Conservation (phyloP, 2,888 invertebrate genomes). For the Eupithecia tripunctaria region DNA sequence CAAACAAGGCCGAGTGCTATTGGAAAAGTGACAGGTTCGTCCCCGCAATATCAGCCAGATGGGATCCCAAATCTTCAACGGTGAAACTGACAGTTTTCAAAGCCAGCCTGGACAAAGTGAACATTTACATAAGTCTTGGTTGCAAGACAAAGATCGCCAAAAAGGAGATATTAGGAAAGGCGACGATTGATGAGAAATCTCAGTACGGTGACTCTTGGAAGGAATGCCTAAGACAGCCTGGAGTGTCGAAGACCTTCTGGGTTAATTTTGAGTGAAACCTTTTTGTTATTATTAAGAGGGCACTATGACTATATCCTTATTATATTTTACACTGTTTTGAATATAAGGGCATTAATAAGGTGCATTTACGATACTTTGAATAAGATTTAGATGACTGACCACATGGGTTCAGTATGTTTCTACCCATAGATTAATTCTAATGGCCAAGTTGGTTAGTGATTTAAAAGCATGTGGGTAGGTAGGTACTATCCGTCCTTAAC, state of each 20-base stretch:
- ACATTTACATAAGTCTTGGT: slow-evolving; percentile 87
- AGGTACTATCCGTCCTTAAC: neutral
- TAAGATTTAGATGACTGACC: neutral
- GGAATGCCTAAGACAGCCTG: slow-evolving; percentile 83
- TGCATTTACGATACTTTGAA: slow-evolving; percentile 5
- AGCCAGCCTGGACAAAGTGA: slow-evolving; percentile 86
- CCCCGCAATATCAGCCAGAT: slow-evolving; percentile 90
- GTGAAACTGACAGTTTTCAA: slow-evolving; percentile 86
- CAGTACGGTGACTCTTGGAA: slow-evolving; percentile 85
- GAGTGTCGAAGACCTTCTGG: slow-evolving; percentile 85
- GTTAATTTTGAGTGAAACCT: slow-evolving; percentile 80
- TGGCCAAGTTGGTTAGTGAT: neutral
- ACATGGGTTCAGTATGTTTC: neutral
- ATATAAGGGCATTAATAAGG: slow-evolving; percentile 10
- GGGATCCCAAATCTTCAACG: slow-evolving; percentile 87
- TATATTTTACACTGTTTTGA: slow-evolving; percentile 17
- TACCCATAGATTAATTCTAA: neutral
- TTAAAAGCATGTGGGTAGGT: neutral
- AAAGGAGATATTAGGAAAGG: slow-evolving; percentile 87
- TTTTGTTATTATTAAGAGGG: slow-evolving; percentile 19
- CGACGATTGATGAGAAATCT: slow-evolving; percentile 86
- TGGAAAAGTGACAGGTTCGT: slow-evolving; percentile 91
- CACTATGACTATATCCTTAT: slow-evolving; percentile 27
- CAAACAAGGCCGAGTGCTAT: slow-evolving; percentile 83
- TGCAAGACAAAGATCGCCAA: slow-evolving; percentile 88